Evolutionary conservation across 2,113 vertebrate genomes (phyloP), one percentile per base, ranked within the genome.

Genomic region (Tupaia tana): DNA sequence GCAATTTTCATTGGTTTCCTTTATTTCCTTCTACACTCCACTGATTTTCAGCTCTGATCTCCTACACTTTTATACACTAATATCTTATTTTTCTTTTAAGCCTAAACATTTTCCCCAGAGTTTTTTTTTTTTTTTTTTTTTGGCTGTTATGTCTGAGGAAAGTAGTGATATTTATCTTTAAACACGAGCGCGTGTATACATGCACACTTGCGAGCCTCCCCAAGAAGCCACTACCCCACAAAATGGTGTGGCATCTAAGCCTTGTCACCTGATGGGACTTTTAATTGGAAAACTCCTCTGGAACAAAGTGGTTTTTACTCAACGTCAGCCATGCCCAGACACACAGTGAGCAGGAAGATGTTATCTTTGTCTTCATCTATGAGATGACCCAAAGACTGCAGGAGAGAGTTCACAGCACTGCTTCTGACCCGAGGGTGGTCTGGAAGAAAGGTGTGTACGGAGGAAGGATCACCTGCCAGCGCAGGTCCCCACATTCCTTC

Each of bases 171-270:
- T 63, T 77, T 20, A 14, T 8, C 63, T 92, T 58, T 31, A 43
- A 58, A 91, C 27, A 11, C 3, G 24, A 4, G 66, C 1, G 70
- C 19, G 71, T 16, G 66, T 2, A 63, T 19, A 15, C 7, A n/a
- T 25, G 19, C 18, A 7, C 18, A n/a, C 6, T 52, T 9, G 15
- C 19, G 25, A 15, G 52, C 59, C 43, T 73, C 56, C 43, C n/a
- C 6, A 43, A 34, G 0, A 6, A 16, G 58, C 70, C 25, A 1
- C 34, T 22, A 43, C 18, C 34, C 25, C 61, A 14, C 6, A 20
- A 2, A 4, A 22, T 31, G 63, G 71, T 10, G n/a, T 43, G 25
- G n/a, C 2, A 0, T 24, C 6, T 1, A 22, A 43, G 16, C 19
- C 31, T 25, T n/a, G 15, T 56, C n/a, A 11, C 6, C 66, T 24